phyloP scores from a whole-genome alignment of 2,113 vertebrate genomes.

The Cyphomyrus discorhynchus region DNA sequence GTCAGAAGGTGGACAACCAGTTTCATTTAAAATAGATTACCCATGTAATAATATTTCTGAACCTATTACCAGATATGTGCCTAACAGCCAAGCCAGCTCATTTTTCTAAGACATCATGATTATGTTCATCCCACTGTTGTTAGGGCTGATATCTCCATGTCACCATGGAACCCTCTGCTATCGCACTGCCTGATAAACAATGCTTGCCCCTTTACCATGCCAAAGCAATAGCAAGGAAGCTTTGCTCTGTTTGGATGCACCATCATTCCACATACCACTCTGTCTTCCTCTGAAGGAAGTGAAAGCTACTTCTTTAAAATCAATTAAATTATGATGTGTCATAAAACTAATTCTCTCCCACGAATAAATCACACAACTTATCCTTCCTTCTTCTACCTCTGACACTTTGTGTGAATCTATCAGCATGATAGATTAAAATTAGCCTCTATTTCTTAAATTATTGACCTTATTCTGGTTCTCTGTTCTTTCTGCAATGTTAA shows the following conservation, averaged over 20 bases:
- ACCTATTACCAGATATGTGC: neutral
- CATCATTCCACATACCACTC: slow-evolving; percentile 56
- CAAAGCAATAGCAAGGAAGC: slow-evolving; percentile 56
- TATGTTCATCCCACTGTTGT: neutral
- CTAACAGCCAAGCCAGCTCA: neutral
- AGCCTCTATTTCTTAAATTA: slow-evolving; percentile 58
- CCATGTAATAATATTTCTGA: neutral
- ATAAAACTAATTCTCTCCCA: slow-evolving; percentile 54
- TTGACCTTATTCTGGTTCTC: slow-evolving; percentile 50
- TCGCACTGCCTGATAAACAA: slow-evolving; percentile 47
- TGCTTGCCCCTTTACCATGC: slow-evolving; percentile 52
- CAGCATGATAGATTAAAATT: slow-evolving; percentile 59
- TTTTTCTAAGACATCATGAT: neutral
- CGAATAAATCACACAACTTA: slow-evolving; percentile 59
- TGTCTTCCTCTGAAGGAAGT: slow-evolving; percentile 40
- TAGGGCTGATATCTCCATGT: neutral
- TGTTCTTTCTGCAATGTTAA: slow-evolving; percentile 45
- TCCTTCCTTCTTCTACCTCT: slow-evolving; percentile 50
- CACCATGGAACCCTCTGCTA: neutral
- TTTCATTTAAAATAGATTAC: neutral
- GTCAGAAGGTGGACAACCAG: neutral
- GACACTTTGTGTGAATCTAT: slow-evolving; percentile 57
- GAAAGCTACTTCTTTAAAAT: slow-evolving; percentile 58
- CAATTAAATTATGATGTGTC: slow-evolving; percentile 64
- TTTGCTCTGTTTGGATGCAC: slow-evolving; percentile 59